Evolutionary conservation across 2,113 vertebrate genomes (phyloP).

Genomic region (Notothenia coriiceps): DNA sequence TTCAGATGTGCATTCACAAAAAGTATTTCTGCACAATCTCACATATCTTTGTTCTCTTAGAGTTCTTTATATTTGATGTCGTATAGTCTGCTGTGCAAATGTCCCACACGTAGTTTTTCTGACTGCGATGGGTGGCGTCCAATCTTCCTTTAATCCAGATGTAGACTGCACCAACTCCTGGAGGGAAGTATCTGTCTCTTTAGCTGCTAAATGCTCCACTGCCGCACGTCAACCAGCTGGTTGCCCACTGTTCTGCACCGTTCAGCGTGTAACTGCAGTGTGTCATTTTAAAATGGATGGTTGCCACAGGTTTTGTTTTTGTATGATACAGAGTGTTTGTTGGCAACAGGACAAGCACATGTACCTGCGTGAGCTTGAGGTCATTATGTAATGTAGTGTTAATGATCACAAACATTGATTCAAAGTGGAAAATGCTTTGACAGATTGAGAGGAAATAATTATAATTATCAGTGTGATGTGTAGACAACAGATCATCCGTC

Average conservation of each 20-base stretch:
- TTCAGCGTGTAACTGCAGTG: neutral
- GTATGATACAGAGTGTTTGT: neutral
- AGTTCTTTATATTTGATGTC: too few species aligned
- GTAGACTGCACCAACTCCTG: neutral
- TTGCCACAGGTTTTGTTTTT: neutral
- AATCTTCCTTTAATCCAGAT: neutral
- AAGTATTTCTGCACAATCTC: too few species aligned
- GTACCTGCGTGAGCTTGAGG: slow-evolving; percentile 1
- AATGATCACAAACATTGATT: slow-evolving; percentile 8
- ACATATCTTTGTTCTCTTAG: too few species aligned
- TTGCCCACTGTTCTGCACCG: too few species aligned
- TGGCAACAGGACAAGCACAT: slow-evolving; percentile 39
- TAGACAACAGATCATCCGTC: slow-evolving; percentile 5
- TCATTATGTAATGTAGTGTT: neutral
- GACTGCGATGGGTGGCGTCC: too few species aligned
- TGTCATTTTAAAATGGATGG: neutral
- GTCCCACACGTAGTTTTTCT: too few species aligned
- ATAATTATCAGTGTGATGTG: slow-evolving; percentile 9
- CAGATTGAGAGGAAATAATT: slow-evolving; percentile 48
- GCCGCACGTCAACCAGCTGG: neutral
- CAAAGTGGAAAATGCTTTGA: slow-evolving; percentile 32
- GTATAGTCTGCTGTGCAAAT: too few species aligned
- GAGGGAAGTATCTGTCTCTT: neutral
- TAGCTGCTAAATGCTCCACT: neutral
- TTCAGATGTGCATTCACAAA: too few species aligned